Percentiles rank a stretch among this genome's conserved stretches.
These are phyloP conservation scores for Palaemon carinicauda DNA, from an alignment of 1,140 invertebrate species.

Conservation along the genomic window DNA sequence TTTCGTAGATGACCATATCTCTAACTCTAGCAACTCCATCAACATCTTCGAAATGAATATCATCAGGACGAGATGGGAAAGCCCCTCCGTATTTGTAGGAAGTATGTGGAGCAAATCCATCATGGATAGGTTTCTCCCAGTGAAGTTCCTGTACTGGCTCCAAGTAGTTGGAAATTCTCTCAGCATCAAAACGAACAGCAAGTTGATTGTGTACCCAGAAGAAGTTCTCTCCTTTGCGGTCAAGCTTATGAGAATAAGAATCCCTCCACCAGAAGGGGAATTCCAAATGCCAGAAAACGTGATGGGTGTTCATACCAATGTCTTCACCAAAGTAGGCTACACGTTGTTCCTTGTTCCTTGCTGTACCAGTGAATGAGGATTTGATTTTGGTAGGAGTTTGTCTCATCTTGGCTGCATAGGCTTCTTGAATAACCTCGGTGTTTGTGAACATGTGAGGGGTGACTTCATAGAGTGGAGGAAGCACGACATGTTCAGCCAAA, in stretches of 20 bases:
- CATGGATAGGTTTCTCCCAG: not conserved
- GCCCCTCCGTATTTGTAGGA: slow-evolving; percentile 4
- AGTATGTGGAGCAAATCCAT: slow-evolving; percentile 23
- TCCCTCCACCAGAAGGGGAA: slow-evolving; percentile 22
- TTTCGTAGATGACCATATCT: not conserved
- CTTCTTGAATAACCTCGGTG: not conserved
- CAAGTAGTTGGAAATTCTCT: not conserved
- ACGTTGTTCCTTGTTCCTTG: no score
- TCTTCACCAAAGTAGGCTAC: no score
- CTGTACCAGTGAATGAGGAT: no score
- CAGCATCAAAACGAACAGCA: not conserved
- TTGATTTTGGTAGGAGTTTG: no score
- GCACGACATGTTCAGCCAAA: not conserved
- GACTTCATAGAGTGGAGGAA: slow-evolving; percentile 22
- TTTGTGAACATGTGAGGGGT: slow-evolving; percentile 23
- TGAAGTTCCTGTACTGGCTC: not conserved
- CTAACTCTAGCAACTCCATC: not conserved
- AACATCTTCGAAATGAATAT: not conserved
- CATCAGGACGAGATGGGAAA: slow-evolving; percentile 11
- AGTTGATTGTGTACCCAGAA: slow-evolving; percentile 23
- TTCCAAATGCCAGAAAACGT: slow-evolving; percentile 13
- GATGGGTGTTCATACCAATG: no score
- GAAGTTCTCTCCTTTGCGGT: slow-evolving; percentile 25
- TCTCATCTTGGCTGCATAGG: no score
- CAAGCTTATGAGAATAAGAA: not conserved